Conservation (phyloP, 2,888 invertebrate genomes). For the Beris morrisii region DNA sequence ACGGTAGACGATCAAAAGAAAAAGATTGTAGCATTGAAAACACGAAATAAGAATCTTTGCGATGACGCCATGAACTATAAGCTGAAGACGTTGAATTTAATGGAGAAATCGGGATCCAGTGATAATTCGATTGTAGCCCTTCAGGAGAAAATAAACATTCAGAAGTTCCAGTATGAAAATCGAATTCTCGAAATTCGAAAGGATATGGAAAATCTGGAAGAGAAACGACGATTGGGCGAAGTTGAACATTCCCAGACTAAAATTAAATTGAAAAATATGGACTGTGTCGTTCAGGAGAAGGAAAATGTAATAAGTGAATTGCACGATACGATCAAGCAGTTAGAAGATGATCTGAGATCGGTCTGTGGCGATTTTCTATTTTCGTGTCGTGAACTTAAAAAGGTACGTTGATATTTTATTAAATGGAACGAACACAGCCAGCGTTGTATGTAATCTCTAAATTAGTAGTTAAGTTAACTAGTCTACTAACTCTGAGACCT, state of each 20-base stretch:
- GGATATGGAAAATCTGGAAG: constrained; percentile 42
- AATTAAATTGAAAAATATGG: constrained; percentile 46
- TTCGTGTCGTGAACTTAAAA: constrained; percentile 52
- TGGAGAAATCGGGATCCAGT: constrained; percentile 66
- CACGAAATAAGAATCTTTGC: constrained; percentile 69
- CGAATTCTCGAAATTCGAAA: constrained; percentile 46
- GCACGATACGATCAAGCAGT: constrained; percentile 43
- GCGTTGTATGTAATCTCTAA: too few relatives aligned
- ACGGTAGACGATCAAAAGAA: constrained; percentile 64
- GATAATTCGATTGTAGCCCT: constrained; percentile 66
- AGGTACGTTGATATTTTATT: constrained; percentile 42
- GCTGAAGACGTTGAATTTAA: constrained; percentile 62
- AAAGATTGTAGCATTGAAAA: constrained; percentile 68
- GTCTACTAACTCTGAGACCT: too few relatives aligned
- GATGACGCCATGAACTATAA: constrained; percentile 63
- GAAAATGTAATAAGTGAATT: constrained; percentile 44
- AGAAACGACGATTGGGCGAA: constrained; percentile 43
- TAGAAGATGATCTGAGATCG: constrained; percentile 50
- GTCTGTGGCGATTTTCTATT: constrained; percentile 53
- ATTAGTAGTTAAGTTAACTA: too few relatives aligned
- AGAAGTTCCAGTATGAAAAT: constrained; percentile 48
- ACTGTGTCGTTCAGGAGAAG: constrained; percentile 43
- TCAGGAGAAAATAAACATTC: constrained; percentile 53
- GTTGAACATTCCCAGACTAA: constrained; percentile 46
- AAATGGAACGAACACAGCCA: too few relatives aligned